phyloP scores from a whole-genome alignment of 2,888 invertebrate species.

The Leucophora obtusa region DNA sequence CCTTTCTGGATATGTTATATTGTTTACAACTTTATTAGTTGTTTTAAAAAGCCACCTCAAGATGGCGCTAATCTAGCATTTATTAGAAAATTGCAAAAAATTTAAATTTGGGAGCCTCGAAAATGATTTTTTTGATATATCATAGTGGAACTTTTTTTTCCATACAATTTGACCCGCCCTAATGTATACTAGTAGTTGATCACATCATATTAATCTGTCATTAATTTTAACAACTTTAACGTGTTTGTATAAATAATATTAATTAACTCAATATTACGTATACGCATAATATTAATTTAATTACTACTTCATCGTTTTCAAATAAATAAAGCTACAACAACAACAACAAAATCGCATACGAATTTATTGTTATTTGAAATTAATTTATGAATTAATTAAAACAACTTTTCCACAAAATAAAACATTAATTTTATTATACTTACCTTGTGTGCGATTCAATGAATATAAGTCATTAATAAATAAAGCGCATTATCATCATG shows the following conservation, averaged over 20 bases:
- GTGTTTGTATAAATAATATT: constrained; percentile 40
- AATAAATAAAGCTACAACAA: background rate
- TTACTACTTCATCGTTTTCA: background rate
- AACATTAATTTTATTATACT: constrained; percentile 4
- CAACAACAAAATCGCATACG: background rate
- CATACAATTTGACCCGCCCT: no score
- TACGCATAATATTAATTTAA: background rate
- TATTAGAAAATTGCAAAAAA: no score
- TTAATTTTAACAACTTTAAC: background rate
- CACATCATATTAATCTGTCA: no score
- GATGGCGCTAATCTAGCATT: no score
- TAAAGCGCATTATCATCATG: background rate
- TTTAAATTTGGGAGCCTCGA: no score
- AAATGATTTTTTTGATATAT: no score
- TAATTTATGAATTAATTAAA: background rate
- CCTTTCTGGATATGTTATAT: no score
- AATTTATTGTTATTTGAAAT: background rate
- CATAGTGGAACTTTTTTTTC: no score
- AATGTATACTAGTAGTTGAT: no score
- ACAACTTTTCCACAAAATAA: background rate
- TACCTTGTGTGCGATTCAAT: background rate
- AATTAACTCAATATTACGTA: constrained; percentile 31
- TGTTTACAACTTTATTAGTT: no score
- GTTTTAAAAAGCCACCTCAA: no score
- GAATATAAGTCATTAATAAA: constrained; percentile 8